Conservation (phyloP, 2,113 vertebrate genomes). For the Cygnus atratus region DNA sequence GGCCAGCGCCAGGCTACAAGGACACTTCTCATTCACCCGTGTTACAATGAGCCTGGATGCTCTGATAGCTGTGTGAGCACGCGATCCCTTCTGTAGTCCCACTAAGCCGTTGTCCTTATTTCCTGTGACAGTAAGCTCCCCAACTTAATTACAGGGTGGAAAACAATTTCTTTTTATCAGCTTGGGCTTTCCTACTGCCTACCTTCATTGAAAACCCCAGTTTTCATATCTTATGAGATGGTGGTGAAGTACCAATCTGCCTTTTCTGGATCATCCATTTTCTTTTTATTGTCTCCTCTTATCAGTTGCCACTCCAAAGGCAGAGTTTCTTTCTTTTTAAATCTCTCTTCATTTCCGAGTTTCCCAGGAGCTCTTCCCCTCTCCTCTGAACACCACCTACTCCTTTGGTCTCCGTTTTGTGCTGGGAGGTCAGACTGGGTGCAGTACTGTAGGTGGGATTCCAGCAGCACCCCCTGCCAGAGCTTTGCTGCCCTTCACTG, state of each 20-base stretch:
- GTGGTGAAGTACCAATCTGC: background rate
- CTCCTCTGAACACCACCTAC: accelerated
- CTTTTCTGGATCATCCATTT: background rate
- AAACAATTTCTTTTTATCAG: background rate
- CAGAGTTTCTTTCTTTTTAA: background rate
- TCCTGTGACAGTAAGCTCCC: background rate
- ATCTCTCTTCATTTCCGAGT: background rate
- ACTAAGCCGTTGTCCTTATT: background rate
- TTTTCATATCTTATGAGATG: background rate
- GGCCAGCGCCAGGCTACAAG: constrained; percentile 8
- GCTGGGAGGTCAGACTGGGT: accelerated
- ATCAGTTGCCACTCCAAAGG: background rate
- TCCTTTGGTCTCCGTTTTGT: accelerated
- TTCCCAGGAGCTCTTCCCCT: accelerated
- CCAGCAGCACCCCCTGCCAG: background rate
- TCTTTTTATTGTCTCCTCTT: background rate
- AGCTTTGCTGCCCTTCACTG: background rate
- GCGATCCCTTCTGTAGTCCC: accelerated
- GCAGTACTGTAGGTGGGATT: accelerated
- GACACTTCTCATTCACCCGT: accelerated
- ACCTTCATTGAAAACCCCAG: background rate
- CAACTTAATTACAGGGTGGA: background rate
- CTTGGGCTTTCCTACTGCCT: background rate
- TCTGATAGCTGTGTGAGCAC: background rate
- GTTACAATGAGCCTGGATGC: background rate